Evolutionary conservation across 2,797 vertebrate species (phyloP), one percentile per base, ranked within the genome.

Genomic region (Fistularia tabacaria): DNA sequence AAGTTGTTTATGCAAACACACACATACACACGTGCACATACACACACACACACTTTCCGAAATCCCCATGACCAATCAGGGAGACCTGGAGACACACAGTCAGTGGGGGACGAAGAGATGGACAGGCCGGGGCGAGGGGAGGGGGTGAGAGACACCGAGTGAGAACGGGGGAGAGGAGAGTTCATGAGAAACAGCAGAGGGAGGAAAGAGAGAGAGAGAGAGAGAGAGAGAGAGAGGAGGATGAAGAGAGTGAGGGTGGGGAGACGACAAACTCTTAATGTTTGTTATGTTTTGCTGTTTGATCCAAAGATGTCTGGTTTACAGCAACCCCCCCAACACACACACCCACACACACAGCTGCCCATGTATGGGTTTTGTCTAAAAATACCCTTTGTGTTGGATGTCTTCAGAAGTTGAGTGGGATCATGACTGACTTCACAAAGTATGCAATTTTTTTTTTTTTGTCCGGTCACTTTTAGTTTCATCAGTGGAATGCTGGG

Each of bases 1-100:
- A 54, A 46, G 59, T 70, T 52, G 52, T 62, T 25, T 25, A 25
- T 52, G 15, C 43, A 57, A 56, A 66, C 47, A 58, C 62, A 73
- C 62, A 76, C 50, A 69, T 43, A 69, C 46, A 65, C 66, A 71
- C 53, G 67, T 43, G 54, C 47, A 66, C 36, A 54, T 36, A 67
- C 50, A 63, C 52, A 61, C 49, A 70, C 61, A 73, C 59, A 71
- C 54, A 64, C 51, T 54, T 58, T 42, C 55, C 46, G 55, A 86
- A 89, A 87, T 86, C 87, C 63, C 87, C 83, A 82, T 88, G 87
- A 88, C 87, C 79, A 90, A 89, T 91, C 77, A 79, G 68, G 52
- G 59, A 66, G 72, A 83, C 66, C 82, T 76, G 70, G 65, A 83
- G 84, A 86, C 83, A 77, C 69, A 38, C 64, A 73, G 77, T 67